These are phyloP conservation scores for Eupithecia subumbrata DNA, from an alignment of 2,888 invertebrate species.

Conservation along the genomic window DNA sequence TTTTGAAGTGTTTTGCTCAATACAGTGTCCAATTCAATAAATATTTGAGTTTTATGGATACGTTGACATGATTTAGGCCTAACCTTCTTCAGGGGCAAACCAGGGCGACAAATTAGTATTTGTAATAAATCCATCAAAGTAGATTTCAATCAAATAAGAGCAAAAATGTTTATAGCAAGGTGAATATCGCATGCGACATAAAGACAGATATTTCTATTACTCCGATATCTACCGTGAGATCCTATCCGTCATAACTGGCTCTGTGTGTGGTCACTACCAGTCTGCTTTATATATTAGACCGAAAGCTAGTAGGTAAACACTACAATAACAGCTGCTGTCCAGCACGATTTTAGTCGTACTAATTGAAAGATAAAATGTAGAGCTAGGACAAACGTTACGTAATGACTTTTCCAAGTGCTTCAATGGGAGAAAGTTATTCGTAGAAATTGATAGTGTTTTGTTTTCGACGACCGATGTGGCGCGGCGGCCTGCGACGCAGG, in stretches of 20 bases:
- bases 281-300: slow-evolving; percentile 16
- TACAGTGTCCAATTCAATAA: background rate
- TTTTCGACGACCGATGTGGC: background rate
- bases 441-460: background rate
- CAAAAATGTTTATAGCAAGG: background rate
- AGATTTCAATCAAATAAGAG: background rate
- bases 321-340: background rate
- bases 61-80: background rate
- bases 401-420: background rate
- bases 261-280: slow-evolving; percentile 29
- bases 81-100: background rate
- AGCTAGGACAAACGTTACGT: background rate
- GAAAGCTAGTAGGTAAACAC: background rate
- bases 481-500: no score
- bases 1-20: background rate
- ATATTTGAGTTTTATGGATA: background rate
- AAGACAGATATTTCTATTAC: background rate
- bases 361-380: slow-evolving; percentile 2
- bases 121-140: background rate
- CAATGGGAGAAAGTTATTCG: background rate
- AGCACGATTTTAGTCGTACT: slow-evolving; percentile 2
- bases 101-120: no score
- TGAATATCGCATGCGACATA: background rate
- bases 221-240: background rate
- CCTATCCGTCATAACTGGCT: slow-evolving; percentile 25